A percentile compares a stretch with the other conserved stretches of the same genome.
These are phyloP conservation scores for Epinotia ramella DNA, from an alignment of 2,888 invertebrate genomes.

Conservation along the genomic window DNA sequence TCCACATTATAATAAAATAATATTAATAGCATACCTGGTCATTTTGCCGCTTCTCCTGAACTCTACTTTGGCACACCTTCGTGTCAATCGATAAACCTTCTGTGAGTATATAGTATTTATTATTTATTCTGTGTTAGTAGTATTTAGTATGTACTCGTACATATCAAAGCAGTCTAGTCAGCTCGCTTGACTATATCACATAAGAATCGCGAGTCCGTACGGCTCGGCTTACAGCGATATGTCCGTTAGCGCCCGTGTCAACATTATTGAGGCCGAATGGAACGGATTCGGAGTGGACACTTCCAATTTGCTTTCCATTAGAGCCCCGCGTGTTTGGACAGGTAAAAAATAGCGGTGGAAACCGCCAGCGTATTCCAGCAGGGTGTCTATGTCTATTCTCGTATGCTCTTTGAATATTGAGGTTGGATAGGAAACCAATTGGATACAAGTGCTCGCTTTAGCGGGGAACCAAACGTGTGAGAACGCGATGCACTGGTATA, in stretches of 20 bases:
- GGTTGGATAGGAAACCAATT: not conserved
- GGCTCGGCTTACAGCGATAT: conserved; percentile 55
- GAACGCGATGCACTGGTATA: not conserved
- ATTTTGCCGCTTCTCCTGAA: too few species aligned
- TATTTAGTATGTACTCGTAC: too few species aligned
- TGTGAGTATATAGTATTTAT: too few species aligned
- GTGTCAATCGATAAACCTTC: too few species aligned
- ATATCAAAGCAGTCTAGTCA: conserved; percentile 4
- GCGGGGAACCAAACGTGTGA: not conserved
- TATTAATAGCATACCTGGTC: not conserved
- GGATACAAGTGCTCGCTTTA: not conserved
- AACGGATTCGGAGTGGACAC: conserved; percentile 49
- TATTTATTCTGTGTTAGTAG: too few species aligned
- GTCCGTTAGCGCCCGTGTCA: conserved; percentile 55
- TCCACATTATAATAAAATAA: not conserved
- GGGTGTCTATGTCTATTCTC: not conserved
- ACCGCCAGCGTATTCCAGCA: not conserved
- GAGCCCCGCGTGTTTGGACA: conserved; percentile 55
- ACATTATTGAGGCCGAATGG: conserved; percentile 50
- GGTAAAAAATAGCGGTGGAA: conserved; percentile 53
- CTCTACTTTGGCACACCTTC: too few species aligned
- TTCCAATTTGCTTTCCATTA: conserved; percentile 72
- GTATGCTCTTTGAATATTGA: not conserved
- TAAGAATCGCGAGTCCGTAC: conserved; percentile 3
- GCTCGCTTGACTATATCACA: conserved; percentile 1